Evolutionary conservation across 1,140 invertebrate species (phyloP).

Genomic region (Macrotrachela quadricornifera): DNA sequence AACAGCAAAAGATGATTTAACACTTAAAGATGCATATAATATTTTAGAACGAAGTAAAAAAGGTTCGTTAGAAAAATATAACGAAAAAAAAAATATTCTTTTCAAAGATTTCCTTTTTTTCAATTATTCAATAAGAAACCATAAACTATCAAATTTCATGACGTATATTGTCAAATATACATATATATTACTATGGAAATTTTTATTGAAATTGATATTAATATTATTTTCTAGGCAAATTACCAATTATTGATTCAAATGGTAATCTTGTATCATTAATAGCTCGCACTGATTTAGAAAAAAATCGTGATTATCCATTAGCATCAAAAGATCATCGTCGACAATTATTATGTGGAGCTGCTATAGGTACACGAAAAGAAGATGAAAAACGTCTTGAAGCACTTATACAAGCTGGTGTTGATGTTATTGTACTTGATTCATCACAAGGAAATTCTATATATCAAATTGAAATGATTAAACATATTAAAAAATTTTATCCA

Average conservation of each 20-base stretch:
- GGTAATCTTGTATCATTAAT: conserved; percentile 76
- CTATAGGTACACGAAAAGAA: conserved; percentile 56
- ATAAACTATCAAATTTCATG: too few species aligned
- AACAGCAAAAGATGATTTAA: conserved; percentile 64
- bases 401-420: conserved; percentile 70
- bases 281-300: conserved; percentile 90
- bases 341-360: conserved; percentile 84
- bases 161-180: too few species aligned
- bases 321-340: conserved; percentile 94
- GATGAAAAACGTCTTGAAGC: conserved; percentile 58
- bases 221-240: conserved; percentile 36
- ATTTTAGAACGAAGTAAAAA: conserved; percentile 69
- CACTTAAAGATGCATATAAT: conserved; percentile 67
- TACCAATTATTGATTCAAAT: conserved; percentile 62
- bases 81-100: too few species aligned
- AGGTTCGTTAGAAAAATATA: conserved; percentile 5
- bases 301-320: conserved; percentile 79
- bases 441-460: conserved; percentile 92
- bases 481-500: conserved; percentile 69
- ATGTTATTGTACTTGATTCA: conserved; percentile 87
- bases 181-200: too few species aligned
- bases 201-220: too few species aligned
- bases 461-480: conserved; percentile 83
- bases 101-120: too few species aligned
- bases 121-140: too few species aligned